Percentiles rank a stretch among this genome's conserved stretches.
These are phyloP conservation scores for Cheilosia vulpina DNA, from an alignment of 2,888 invertebrate genomes.

Conservation along the genomic window DNA sequence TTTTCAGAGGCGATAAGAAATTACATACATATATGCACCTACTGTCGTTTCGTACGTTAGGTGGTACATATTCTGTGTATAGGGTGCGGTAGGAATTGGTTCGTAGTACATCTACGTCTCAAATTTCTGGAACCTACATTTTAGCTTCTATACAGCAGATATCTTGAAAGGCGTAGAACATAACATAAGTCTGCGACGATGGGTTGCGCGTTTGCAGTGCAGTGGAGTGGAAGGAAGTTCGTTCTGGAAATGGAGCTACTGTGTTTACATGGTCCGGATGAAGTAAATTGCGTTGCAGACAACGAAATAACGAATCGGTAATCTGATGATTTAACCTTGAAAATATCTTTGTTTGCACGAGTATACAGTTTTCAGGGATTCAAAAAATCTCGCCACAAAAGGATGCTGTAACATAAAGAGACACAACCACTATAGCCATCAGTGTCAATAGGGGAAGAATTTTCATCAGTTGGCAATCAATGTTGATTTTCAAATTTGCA, in stretches of 20 bases:
- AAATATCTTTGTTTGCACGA: neutral
- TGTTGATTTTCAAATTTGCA: too few species aligned
- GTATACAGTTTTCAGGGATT: neutral
- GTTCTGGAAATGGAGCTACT: neutral
- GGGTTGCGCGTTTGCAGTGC: too few species aligned
- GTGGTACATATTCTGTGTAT: too few species aligned
- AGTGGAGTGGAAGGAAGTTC: too few species aligned
- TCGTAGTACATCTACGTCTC: neutral
- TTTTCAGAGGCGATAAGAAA: slow-evolving; percentile 39
- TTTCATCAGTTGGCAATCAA: too few species aligned
- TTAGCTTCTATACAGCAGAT: neutral
- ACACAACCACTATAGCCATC: neutral
- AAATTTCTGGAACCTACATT: neutral
- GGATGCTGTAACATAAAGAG: neutral
- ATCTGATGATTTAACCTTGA: neutral
- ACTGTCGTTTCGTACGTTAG: neutral
- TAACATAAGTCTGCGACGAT: too few species aligned
- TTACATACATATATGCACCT: slow-evolving; percentile 24
- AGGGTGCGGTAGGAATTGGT: neutral
- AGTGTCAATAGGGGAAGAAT: neutral
- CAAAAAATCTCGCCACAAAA: neutral
- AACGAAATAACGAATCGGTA: neutral
- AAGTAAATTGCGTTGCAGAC: neutral
- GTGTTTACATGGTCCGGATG: neutral
- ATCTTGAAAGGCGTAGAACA: neutral